These are phyloP conservation scores for Goniozus legneri DNA, from an alignment of 1,140 invertebrate genomes.

Conservation along the genomic window DNA sequence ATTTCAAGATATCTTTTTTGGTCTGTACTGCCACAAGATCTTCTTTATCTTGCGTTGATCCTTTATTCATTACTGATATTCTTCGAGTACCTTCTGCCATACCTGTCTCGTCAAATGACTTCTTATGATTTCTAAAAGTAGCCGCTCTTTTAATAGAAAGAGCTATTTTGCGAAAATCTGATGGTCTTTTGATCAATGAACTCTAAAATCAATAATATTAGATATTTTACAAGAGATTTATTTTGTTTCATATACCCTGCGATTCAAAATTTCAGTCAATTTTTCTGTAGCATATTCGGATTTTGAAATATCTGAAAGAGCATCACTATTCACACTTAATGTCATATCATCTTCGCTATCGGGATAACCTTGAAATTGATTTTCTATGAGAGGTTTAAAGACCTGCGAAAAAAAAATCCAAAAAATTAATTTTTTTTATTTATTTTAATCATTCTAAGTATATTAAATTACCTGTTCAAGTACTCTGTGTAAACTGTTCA, in stretches of 20 bases:
- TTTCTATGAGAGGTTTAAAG: constrained; percentile 53
- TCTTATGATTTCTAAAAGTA: neutral
- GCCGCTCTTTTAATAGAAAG: no score
- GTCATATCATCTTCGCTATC: neutral
- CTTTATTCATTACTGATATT: no score
- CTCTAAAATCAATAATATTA: constrained; percentile 18
- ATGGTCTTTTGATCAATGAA: constrained; percentile 52
- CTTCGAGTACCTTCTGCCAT: constrained; percentile 11
- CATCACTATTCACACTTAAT: no score
- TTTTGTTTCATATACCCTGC: no score
- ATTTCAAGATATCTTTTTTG: constrained; percentile 36
- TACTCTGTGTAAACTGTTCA: constrained; percentile 54
- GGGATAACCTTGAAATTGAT: constrained; percentile 43
- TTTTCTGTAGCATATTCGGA: no score
- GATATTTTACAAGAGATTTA: no score
- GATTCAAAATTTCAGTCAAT: no score
- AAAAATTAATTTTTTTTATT: no score
- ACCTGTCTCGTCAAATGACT: neutral
- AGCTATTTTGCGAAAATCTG: constrained; percentile 57
- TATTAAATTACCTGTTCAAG: constrained; percentile 40
- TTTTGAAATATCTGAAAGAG: no score
- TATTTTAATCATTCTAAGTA: no score
- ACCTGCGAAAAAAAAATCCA: constrained; percentile 43
- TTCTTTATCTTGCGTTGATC: no score
- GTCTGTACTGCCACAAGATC: constrained; percentile 21